Base-by-base conservation (phyloP, 2,888 invertebrate species). In the Ceramica pisi region DNA sequence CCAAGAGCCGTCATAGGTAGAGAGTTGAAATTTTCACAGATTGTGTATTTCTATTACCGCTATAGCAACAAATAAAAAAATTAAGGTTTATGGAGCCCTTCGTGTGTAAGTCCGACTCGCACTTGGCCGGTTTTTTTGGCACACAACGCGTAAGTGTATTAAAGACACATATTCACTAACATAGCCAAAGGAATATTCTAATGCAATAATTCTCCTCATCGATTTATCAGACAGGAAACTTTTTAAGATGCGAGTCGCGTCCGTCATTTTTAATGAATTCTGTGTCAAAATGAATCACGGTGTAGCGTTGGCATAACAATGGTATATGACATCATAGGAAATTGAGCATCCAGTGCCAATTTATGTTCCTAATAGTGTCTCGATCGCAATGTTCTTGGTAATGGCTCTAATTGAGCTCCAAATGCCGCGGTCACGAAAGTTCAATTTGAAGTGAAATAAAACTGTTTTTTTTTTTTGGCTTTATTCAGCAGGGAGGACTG, bases 321-420 rank as follows among this genome's bases (percentile, higher is more conserved):
- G 57, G 66, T 41, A 5, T 70, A 80, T 89, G 89, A 87, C 85
- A 78, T 86, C 86, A 87, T 84, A 85, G 87, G 84, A 87, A 87
- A 87, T 84, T 71, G 79, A 76, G 75, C 83, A 77, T 44, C 31
- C 55, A 50, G 53, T 81, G 71, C 26, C 60, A 75, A 75, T 78
- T 63, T 55, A 70, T 41, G 55, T 76, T 69, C 41, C 7, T 56
- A 69, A 63, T 59, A 53, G 56, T 56, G 38, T 46, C 31, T 10
- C 2, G 31, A 57, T 59, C 12, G 21, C 7, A 7, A 51, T 35
- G 6, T 56, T 55, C 21, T 50, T 56, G 21, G 19, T 48, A 23
- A 60, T 50, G 35, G 2, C 12, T 70, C 19, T 9, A 14, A n/a
- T 48, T 19, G 12, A 12, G 7, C 26, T 21, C 41, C 65, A 10